Evolutionary conservation across 2,888 invertebrate genomes (phyloP), one percentile per base, ranked within the genome.

Genomic region (Ptilodon capucinus): DNA sequence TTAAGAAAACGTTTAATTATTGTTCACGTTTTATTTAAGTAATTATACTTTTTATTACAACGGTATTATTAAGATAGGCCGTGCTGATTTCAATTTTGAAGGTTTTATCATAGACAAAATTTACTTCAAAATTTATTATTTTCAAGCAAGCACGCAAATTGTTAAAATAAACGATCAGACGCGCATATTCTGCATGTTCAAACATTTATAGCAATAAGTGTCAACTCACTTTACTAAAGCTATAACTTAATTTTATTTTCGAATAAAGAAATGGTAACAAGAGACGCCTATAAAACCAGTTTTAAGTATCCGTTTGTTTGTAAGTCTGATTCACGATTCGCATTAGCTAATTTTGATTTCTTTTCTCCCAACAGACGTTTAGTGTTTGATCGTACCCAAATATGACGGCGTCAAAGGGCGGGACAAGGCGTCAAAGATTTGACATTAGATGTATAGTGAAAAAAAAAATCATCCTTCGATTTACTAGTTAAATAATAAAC

Each of bases 371-470:
- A 49, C 28, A 30, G 32, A 25, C 16, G 41, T 53, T 34, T 17
- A 16, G 17, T 16, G 34, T 42, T 28, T 36, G 45, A 48, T 54
- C 47, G 46, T 34, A 43, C 9, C 45, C 44, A 52, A 57, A 54
- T 32, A 56, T 50, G 54, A 49, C 42, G 32, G 19, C 23, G 34
- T 5, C 17, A 44, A 56, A 47, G 48, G 52, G 57, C 48, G 44
- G 43, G 43, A n/a, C n/a, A n/a, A n/a, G n/a, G n/a, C n/a, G n/a
- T n/a, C n/a, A n/a, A n/a, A 50, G 42, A 39, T 43, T 40, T 63
- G 54, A 51, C 48, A 8, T 53, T 42, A 45, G 28, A 41, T 40
- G 23, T 41, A n/a, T n/a, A n/a, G 40, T 48, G 32, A 35, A 17
- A 1, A 32, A 14, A 28, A 28, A 5, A 32, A 2, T 2, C n/a